A percentile compares a stretch with the other conserved stretches of the same genome.
Conservation (phyloP, 2,888 invertebrate genomes). For the Hemicrepidius hirtus region DNA sequence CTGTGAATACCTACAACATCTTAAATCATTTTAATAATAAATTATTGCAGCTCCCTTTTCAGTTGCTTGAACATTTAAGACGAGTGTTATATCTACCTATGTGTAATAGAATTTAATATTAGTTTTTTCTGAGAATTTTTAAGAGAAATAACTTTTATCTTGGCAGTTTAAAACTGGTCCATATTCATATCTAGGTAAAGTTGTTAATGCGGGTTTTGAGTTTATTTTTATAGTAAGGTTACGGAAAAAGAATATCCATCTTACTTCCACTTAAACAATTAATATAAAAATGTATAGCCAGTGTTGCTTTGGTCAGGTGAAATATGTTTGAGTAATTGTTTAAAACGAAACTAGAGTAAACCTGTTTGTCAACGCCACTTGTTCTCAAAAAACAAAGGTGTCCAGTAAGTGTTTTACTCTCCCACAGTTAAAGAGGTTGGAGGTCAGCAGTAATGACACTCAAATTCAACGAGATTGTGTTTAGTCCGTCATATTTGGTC, state of each 20-base stretch:
- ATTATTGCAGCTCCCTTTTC: conserved; percentile 1
- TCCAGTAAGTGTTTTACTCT: conserved; percentile 57
- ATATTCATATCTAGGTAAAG: conserved; percentile 23
- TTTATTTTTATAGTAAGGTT: too few relatives aligned
- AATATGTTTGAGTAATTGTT: conserved; percentile 32
- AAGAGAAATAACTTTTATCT: conserved; percentile 6
- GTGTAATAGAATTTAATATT: too few relatives aligned
- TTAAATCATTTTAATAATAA: conserved; percentile 17
- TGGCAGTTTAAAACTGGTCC: conserved; percentile 38
- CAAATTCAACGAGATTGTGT: conserved; percentile 62
- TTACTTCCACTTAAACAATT: not conserved
- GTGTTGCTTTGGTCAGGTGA: conserved; percentile 1
- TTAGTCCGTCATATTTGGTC: conserved; percentile 38
- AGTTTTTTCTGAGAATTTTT: not conserved
- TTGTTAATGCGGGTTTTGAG: not conserved
- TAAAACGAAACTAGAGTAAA: conserved; percentile 51
- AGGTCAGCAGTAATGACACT: conserved; percentile 60
- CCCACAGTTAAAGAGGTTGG: conserved; percentile 64
- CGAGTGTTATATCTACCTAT: not conserved
- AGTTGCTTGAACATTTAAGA: not conserved
- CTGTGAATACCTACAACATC: conserved; percentile 40
- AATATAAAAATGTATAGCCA: not conserved
- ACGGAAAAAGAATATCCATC: not conserved
- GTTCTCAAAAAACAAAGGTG: conserved; percentile 56
- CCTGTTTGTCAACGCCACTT: conserved; percentile 59